Base-by-base conservation (phyloP, 2,113 vertebrate species). In the Notothenia coriiceps region DNA sequence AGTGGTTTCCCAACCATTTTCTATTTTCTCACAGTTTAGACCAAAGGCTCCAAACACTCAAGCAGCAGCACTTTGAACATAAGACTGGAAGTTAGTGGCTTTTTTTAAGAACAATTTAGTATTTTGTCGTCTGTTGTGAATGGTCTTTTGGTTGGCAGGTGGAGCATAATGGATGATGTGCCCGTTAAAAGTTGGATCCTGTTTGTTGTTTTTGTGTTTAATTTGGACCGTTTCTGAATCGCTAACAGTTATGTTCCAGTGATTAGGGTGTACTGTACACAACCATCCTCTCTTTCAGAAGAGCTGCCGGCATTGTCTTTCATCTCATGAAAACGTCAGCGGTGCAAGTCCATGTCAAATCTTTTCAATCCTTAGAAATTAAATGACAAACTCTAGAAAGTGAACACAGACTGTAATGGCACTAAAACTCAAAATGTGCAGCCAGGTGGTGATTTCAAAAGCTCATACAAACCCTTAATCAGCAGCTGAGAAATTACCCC, bases 1-100 rank as follows among this genome's bases (percentile, higher is more conserved):
- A 70, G n/a, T 64, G 65, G 51, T 59, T 68, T 49, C 3, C 13
- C 7, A 20, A 79, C 44, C 50, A 82, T 59, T 77, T 79, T 75
- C 12, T 18, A 25, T 56, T 65, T 69, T 22, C 20, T 22, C 1
- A 7, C n/a, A 60, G 43, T 66, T 69, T 44, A 35, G 52, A 57
- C 22, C 67, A 25, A 50, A 68, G 4, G 15, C 63, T 68, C 2
- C 1, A 14, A 7, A 20, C 47, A 18, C 46, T 35, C 18, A 17
- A 29, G 61, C 47, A 29, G 25, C 51, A 60, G 25, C 2, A 25
- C 56, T 50, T 60, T 33, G 6, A 18, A n/a, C 18, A n/a, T 15
- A 17, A 44, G 33, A 49, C 14, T n/a, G 11, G 13, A 79, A 70
- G 13, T 47, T 50, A 13, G 35, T 10, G n/a, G 17, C 11, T n/a